Percentiles rank a stretch among this genome's conserved stretches.
Conservation (phyloP, 2,888 invertebrate genomes). For the Drosophila anomalata region DNA sequence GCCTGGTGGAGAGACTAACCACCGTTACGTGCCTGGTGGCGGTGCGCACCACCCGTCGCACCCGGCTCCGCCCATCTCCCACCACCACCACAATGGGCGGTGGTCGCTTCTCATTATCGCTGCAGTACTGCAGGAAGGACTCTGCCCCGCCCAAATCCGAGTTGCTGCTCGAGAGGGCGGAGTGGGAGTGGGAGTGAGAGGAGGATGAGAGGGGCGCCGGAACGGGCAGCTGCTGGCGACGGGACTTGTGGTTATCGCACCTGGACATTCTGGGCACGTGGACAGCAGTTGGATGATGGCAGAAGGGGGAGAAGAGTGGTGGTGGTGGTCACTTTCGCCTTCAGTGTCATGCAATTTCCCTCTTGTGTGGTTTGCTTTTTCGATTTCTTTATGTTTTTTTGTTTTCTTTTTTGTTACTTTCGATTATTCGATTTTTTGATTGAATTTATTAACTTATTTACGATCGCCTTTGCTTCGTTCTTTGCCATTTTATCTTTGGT, state of each 20-base stretch:
- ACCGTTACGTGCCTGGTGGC: slow-evolving; percentile 84
- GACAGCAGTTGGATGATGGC: background rate
- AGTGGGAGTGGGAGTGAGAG: background rate
- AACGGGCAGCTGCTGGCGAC: slow-evolving; percentile 54
- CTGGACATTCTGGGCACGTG: slow-evolving; percentile 30
- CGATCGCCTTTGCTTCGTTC: slow-evolving; percentile 46
- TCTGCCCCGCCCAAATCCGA: slow-evolving; percentile 60
- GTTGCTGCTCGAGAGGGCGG: slow-evolving; percentile 22
- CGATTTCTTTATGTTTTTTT: slow-evolving; percentile 36
- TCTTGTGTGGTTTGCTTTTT: slow-evolving; percentile 42
- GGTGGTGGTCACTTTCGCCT: slow-evolving; percentile 59
- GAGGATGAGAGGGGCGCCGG: slow-evolving; percentile 43
- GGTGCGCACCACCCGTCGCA: slow-evolving; percentile 83
- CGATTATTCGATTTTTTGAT: slow-evolving; percentile 48
- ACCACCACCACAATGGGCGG: slow-evolving; percentile 84
- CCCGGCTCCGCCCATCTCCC: slow-evolving; percentile 83
- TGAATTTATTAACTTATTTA: slow-evolving; percentile 45
- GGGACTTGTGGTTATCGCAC: slow-evolving; percentile 50
- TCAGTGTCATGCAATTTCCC: slow-evolving; percentile 53
- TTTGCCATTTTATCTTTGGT: slow-evolving; percentile 75
- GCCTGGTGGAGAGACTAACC: slow-evolving; percentile 84
- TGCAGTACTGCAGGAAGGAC: slow-evolving; percentile 82
- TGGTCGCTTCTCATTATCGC: slow-evolving; percentile 81
- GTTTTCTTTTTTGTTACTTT: slow-evolving; percentile 39
- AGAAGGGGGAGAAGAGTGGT: slow-evolving; percentile 1